Conservation (phyloP, 2,797 vertebrate species). For the Gymnopithys bicolor region DNA sequence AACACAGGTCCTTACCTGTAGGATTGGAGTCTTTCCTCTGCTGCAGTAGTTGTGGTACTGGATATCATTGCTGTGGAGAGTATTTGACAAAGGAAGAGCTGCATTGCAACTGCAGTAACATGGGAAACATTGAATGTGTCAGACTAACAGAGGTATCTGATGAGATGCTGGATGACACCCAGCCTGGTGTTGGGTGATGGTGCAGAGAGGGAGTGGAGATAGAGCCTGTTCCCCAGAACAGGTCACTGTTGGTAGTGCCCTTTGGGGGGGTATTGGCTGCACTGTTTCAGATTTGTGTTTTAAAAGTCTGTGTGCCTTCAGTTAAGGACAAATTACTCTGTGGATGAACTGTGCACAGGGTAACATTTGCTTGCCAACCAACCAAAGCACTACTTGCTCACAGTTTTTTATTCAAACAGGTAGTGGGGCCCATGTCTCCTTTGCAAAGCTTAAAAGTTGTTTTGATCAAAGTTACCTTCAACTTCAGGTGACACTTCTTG, state of each 20-base stretch:
- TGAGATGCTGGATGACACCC: not conserved
- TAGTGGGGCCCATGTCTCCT: not conserved
- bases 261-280: accelerated
- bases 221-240: not conserved
- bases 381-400: not conserved
- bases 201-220: not conserved
- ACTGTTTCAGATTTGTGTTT: not conserved
- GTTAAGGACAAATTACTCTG: not conserved
- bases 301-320: not conserved
- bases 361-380: not conserved
- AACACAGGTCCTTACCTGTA: not conserved
- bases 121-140: not conserved
- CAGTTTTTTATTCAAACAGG: not conserved
- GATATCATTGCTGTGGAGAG: not conserved
- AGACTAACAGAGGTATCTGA: not conserved
- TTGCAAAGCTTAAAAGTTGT: not conserved
- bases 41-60: not conserved
- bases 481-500: not conserved
- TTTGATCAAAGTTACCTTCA: not conserved
- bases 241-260: accelerated
- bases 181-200: not conserved
- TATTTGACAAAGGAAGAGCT: not conserved
- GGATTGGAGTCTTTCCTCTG: not conserved
- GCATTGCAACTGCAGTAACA: not conserved
- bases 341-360: not conserved